Percentiles rank a stretch among this genome's conserved stretches.
Conservation (phyloP, 1,140 invertebrate species). For the Trachymyrmex septentrionalis region DNA sequence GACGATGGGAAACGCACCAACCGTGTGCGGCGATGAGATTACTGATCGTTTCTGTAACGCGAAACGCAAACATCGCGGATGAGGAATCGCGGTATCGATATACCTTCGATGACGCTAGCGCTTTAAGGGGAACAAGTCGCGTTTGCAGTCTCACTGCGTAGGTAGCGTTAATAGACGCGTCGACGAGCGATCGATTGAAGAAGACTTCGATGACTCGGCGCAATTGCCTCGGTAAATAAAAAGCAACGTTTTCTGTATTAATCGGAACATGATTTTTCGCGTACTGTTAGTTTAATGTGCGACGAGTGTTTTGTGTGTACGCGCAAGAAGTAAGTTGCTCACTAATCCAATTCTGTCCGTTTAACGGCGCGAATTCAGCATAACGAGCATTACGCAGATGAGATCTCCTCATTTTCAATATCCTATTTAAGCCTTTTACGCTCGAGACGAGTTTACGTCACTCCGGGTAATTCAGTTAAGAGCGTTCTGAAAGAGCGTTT, state of each 20-base stretch:
- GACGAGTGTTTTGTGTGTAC: not conserved
- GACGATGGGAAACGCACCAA: constrained; percentile 37
- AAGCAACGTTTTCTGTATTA: not conserved
- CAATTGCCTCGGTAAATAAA: not conserved
- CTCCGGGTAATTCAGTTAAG: not conserved
- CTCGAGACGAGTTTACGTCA: constrained; percentile 1
- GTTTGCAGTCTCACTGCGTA: not conserved
- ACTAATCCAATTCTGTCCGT: not conserved
- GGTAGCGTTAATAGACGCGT: not conserved
- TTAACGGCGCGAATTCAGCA: not conserved
- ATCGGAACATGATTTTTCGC: not conserved
- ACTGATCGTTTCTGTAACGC: constrained; percentile 52
- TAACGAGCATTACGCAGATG: not conserved
- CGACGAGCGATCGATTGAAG: constrained; percentile 10
- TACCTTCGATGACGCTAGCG: not conserved
- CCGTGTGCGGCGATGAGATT: constrained; percentile 25
- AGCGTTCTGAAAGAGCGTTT: not conserved
- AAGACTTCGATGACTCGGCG: not conserved
- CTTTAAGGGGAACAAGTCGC: not conserved
- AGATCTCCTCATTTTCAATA: not conserved
- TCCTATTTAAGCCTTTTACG: not conserved
- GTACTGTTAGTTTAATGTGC: not conserved
- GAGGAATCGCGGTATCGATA: constrained; percentile 25
- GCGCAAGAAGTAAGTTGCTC: not conserved
- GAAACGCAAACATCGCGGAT: constrained; percentile 35